Percentiles rank a stretch among this genome's conserved stretches.
Conservation (phyloP, 2,888 invertebrate species). For the Geophilus truncorum region DNA sequence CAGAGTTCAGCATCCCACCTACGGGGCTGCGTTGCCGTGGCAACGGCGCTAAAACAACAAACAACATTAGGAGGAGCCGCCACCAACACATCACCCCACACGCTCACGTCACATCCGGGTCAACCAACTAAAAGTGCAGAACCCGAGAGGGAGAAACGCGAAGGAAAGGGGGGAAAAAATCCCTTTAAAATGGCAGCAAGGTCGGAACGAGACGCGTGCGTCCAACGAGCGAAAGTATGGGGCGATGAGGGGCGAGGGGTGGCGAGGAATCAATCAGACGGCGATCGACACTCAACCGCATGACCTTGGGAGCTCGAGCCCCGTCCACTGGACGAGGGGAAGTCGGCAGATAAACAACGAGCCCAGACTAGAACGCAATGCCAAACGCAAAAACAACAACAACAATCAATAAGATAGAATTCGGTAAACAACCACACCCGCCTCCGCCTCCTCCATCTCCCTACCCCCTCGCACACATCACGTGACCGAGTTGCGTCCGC, state of each 20-base stretch:
- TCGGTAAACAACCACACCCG: constrained; percentile 23
- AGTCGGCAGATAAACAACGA: not conserved
- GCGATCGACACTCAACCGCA: constrained; percentile 15
- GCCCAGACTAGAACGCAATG: not conserved
- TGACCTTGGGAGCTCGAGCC: not conserved
- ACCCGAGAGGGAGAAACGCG: not conserved
- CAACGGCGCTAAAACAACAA: constrained; percentile 33
- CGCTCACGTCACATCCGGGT: constrained; percentile 5
- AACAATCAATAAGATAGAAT: constrained; percentile 16
- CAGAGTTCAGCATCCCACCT: constrained; percentile 33
- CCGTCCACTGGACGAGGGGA: constrained; percentile 9
- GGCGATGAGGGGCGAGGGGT: not conserved
- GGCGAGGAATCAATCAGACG: not conserved
- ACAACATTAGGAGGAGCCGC: constrained; percentile 31
- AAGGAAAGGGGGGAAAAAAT: not conserved
- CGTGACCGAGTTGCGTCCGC: not conserved
- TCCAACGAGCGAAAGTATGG: not conserved
- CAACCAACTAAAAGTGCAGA: not conserved
- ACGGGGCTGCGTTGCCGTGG: constrained; percentile 23
- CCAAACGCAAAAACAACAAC: constrained; percentile 15
- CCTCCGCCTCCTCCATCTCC: not conserved
- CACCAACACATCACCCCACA: constrained; percentile 28
- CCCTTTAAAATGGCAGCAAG: not conserved
- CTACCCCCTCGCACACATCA: not conserved
- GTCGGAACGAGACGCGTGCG: not conserved